A percentile compares a stretch with the other conserved stretches of the same genome.
Conservation (phyloP, 1,140 invertebrate species). For the Streblospio benedicti region DNA sequence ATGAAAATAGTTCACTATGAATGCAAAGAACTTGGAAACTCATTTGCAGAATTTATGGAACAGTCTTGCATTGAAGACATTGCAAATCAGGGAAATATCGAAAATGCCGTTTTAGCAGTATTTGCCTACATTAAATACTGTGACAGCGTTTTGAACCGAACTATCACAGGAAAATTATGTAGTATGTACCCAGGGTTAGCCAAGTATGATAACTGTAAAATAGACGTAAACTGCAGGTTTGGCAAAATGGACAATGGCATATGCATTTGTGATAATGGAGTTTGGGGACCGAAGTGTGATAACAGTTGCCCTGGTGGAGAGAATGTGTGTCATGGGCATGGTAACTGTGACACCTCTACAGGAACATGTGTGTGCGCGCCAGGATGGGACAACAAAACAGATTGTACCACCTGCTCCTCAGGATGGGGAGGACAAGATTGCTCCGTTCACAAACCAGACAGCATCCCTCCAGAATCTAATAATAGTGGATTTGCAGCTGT, state of each 20-base stretch:
- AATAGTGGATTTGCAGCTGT: neutral
- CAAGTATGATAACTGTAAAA: no score
- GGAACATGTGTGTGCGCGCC: slow-evolving; percentile 21
- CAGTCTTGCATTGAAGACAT: no score
- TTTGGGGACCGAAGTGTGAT: slow-evolving; percentile 22
- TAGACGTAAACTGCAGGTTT: neutral
- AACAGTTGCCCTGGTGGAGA: slow-evolving; percentile 19
- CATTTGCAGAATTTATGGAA: no score
- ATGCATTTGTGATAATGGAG: slow-evolving; percentile 21
- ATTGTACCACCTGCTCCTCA: slow-evolving; percentile 20
- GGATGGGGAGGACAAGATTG: slow-evolving; percentile 24
- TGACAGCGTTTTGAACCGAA: no score
- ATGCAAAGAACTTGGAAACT: no score
- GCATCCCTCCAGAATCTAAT: neutral
- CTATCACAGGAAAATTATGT: no score
- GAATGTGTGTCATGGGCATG: slow-evolving; percentile 22
- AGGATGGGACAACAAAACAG: slow-evolving; percentile 19
- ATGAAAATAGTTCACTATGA: no score
- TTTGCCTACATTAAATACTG: no score
- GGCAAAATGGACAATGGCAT: no score
- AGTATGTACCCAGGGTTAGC: no score
- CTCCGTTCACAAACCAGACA: slow-evolving; percentile 9
- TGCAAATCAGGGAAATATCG: no score
- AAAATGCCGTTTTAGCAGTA: no score
- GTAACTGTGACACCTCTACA: slow-evolving; percentile 16